These are phyloP conservation scores for Fabriciana adippe DNA, from an alignment of 2,888 invertebrate species.

Conservation along the genomic window DNA sequence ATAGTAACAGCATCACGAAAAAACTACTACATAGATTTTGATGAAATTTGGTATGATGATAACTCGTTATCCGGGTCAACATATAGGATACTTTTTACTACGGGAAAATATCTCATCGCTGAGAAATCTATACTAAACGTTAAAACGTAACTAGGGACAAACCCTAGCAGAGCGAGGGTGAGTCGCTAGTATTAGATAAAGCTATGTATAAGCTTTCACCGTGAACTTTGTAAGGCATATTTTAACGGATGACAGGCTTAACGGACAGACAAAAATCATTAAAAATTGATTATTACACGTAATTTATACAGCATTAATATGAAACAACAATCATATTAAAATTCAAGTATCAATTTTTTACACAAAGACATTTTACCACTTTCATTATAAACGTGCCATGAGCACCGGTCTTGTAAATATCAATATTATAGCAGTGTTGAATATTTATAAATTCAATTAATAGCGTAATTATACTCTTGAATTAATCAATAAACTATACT, in stretches of 20 bases:
- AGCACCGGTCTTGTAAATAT: slow-evolving; percentile 16
- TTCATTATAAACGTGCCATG: not conserved
- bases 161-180: too few species aligned
- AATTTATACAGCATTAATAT: not conserved
- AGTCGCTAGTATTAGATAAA: too few species aligned
- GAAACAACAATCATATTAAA: not conserved
- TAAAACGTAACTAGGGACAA: too few species aligned
- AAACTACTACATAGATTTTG: too few species aligned
- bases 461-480: not conserved
- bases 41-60: too few species aligned
- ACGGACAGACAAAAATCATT: not conserved
- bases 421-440: slow-evolving; percentile 12
- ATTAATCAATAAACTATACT: too few species aligned
- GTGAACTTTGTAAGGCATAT: not conserved
- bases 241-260: not conserved
- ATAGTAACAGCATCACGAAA: too few species aligned
- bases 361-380: not conserved
- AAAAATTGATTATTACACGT: not conserved
- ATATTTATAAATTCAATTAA: slow-evolving; percentile 23
- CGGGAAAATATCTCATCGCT: too few species aligned
- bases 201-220: too few species aligned
- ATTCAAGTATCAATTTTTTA: not conserved
- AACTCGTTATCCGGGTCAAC: too few species aligned
- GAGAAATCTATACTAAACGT: too few species aligned
- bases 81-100: too few species aligned